phyloP scores from a whole-genome alignment of 2,797 vertebrate species.

The Sebastes diaconus region DNA sequence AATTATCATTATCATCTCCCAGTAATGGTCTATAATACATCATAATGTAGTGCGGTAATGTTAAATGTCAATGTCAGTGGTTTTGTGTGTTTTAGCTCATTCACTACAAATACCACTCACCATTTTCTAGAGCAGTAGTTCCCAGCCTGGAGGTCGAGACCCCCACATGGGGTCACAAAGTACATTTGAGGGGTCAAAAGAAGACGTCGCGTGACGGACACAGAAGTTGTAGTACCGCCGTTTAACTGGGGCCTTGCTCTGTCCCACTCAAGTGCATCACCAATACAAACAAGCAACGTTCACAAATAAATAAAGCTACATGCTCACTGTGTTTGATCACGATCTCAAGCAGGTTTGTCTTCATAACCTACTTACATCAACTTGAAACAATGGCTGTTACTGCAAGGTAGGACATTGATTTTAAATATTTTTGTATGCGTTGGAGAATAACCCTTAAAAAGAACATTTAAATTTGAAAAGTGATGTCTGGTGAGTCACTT shows the following conservation, averaged over 20 bases:
- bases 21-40: neutral
- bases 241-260: neutral
- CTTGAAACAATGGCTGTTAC: neutral
- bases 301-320: neutral
- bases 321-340: neutral
- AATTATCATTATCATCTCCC: neutral
- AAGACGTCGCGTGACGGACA: neutral
- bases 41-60: neutral
- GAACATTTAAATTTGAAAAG: neutral
- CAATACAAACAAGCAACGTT: neutral
- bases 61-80: neutral
- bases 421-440: neutral
- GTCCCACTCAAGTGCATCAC: neutral
- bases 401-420: neutral
- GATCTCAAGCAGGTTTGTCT: neutral
- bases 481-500: neutral
- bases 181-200: neutral
- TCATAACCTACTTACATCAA: slow-evolving; percentile 1
- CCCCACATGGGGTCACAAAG: neutral
- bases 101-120: neutral
- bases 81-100: slow-evolving; percentile 12
- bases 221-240: no score
- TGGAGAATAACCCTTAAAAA: neutral
- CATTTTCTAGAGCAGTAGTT: neutral
- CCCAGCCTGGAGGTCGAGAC: neutral